Evolutionary conservation across 1,140 invertebrate species (phyloP), one percentile per base, ranked within the genome.

Genomic region (Drosophila yakuba): DNA sequence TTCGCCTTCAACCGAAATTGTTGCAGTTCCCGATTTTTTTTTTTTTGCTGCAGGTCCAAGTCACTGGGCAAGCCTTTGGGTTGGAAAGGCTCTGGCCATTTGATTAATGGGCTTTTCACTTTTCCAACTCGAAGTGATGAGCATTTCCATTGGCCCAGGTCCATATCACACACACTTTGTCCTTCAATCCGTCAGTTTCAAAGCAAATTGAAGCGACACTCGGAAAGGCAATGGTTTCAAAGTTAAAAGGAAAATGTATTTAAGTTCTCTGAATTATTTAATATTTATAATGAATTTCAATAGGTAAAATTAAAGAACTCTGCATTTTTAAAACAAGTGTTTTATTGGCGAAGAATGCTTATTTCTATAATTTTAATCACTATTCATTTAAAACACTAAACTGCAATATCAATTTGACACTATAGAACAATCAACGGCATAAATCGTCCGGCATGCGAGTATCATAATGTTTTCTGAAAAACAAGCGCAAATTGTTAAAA

Each of bases 101-200:
- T 88, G 84, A 88, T 88, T 89, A 88, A 88, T 88, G 84, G 77
- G 84, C 89, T 88, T 83, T 80, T 47, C 85, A 71, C 67, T 77
- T 88, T 83, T 74, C 69, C 61, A 68, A 48, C 51, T 25, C 48
- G 68, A 61, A 78, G 67, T 81, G 78, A 86, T 86, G 83, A 79
- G 75, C 66, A 74, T 73, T 74, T 72, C 41, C 57, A 66, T 62
- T 74, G 68, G 32, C 52, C 52, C 52, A 72, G 35, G 32, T 20
- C 64, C 60, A 68, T 66, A 51, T 68, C 61, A 44, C 64, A 44
- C 25, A 68, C 63, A 45, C 64, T 57, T 57, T 20, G 43, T 39
- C 50, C 25, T 39, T 44, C 73, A 75, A 76, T 76, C 72, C 57
- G 73, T 76, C 73, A 76, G 73, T 4, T 32, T 32, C 17, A 55